A percentile compares a stretch with the other conserved stretches of the same genome.
Evolutionary conservation across 2,113 vertebrate genomes (phyloP).

Genomic region (Ceyx margarethae): DNA sequence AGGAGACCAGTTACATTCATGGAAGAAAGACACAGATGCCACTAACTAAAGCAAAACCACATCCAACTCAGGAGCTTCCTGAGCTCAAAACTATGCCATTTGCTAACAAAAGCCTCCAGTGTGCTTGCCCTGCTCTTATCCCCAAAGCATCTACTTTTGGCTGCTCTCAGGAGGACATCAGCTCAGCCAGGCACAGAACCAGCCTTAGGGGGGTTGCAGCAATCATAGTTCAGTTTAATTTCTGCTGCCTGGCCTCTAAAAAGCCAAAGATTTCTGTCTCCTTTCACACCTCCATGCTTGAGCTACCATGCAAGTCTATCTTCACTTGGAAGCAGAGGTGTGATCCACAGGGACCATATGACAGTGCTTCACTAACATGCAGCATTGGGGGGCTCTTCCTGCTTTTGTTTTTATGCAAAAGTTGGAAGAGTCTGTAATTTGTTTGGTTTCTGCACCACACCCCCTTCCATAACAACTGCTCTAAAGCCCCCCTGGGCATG

Average conservation of each 20-base stretch:
- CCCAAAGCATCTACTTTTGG: neutral
- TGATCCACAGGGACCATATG: accelerated
- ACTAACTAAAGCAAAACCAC: neutral
- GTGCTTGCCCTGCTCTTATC: neutral
- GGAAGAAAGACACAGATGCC: neutral
- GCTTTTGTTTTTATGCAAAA: neutral
- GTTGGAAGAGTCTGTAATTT: neutral
- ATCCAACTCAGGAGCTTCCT: neutral
- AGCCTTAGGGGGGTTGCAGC: neutral
- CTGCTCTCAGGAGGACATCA: neutral
- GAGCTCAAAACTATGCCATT: neutral
- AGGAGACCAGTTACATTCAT: neutral
- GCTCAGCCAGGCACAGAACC: neutral
- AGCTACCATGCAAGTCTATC: neutral
- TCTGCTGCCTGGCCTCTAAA: neutral
- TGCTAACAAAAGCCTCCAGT: neutral
- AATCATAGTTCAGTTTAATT: neutral
- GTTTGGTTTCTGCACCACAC: neutral
- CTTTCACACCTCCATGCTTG: neutral
- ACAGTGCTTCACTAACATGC: neutral
- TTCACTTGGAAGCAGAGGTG: neutral
- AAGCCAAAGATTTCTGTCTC: neutral
- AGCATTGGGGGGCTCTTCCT: neutral
- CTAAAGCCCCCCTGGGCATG: neutral
- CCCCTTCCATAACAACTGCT: neutral